Base-by-base conservation (phyloP, 1,140 invertebrate genomes). In the Prorops nasuta region DNA sequence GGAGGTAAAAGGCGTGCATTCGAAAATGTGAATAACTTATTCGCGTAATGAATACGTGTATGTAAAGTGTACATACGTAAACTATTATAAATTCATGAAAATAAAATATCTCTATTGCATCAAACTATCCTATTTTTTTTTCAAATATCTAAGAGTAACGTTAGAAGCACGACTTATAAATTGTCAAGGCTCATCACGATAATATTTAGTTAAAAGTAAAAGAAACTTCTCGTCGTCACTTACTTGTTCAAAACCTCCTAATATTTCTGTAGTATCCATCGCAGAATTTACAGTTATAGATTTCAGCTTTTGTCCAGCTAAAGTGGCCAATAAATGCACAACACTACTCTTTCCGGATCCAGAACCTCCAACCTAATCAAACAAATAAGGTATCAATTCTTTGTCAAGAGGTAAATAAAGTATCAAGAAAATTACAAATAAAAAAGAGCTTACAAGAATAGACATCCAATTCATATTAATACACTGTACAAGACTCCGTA, bases 181-280 rank as follows among this genome's bases (percentile, higher is more conserved):
- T n/a, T n/a, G n/a, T n/a, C n/a, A n/a, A n/a, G n/a, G n/a, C n/a
- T n/a, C n/a, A n/a, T n/a, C n/a, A n/a, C n/a, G n/a, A n/a, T n/a
- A n/a, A n/a, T n/a, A n/a, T n/a, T n/a, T n/a, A n/a, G n/a, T n/a
- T n/a, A n/a, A n/a, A n/a, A n/a, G n/a, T n/a, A n/a, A n/a, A n/a
- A n/a, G n/a, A n/a, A n/a, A n/a, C n/a, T n/a, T n/a, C n/a, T n/a
- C n/a, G n/a, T n/a, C n/a, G 10, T 24, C n/a, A 76, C 82, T 82
- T 57, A 95, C 89, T 83, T 98, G 96, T 83, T 98, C 94, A 74
- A 96, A 98, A 31, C 93, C 92, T 40, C 96, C 96, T 3, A 98
- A 80, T 36, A 98, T 84, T 71, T 98, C 96, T 1, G 89, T 92
- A 0, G 95, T 96, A 67, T 98, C 96, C 86, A 95, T 98, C 32